Evolutionary conservation across 2,797 vertebrate species (phyloP).

Genomic region (Glyptemys insculpta): DNA sequence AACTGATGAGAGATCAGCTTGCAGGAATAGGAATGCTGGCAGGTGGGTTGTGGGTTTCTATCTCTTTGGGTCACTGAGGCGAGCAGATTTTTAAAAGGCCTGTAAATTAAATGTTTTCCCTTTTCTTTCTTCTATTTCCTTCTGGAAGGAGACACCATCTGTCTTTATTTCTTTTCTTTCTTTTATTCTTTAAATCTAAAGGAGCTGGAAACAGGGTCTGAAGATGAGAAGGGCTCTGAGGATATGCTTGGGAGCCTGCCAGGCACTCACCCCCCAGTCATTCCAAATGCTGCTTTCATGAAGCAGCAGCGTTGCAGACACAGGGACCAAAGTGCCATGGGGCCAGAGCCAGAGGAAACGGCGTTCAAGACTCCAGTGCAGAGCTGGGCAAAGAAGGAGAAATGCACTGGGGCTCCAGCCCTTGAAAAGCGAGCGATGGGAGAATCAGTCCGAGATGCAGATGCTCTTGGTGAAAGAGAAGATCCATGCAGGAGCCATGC

Average conservation of each 20-base stretch:
- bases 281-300: slow-evolving; percentile 56
- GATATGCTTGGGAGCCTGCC: slow-evolving; percentile 32
- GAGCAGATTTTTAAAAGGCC: slow-evolving; percentile 27
- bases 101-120: slow-evolving; percentile 46
- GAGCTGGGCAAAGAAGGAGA: slow-evolving; percentile 35
- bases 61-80: slow-evolving; percentile 27
- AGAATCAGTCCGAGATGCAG: not conserved
- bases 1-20: slow-evolving; percentile 20
- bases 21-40: slow-evolving; percentile 8
- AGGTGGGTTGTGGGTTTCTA: slow-evolving; percentile 22
- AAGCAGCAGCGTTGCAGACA: slow-evolving; percentile 27
- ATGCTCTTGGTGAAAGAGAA: not conserved
- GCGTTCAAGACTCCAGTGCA: slow-evolving; percentile 30
- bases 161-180: slow-evolving; percentile 28
- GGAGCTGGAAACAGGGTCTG: slow-evolving; percentile 74
- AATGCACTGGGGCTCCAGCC: not conserved
- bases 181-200: slow-evolving; percentile 74
- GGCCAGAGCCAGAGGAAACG: slow-evolving; percentile 23
- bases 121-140: slow-evolving; percentile 38
- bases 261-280: slow-evolving; percentile 50
- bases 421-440: not conserved
- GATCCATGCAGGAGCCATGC: not conserved
- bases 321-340: slow-evolving; percentile 41
- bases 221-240: slow-evolving; percentile 59
- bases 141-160: slow-evolving; percentile 31